Base-by-base conservation (phyloP, 2,113 vertebrate genomes). In the Limnothrissa miodon region DNA sequence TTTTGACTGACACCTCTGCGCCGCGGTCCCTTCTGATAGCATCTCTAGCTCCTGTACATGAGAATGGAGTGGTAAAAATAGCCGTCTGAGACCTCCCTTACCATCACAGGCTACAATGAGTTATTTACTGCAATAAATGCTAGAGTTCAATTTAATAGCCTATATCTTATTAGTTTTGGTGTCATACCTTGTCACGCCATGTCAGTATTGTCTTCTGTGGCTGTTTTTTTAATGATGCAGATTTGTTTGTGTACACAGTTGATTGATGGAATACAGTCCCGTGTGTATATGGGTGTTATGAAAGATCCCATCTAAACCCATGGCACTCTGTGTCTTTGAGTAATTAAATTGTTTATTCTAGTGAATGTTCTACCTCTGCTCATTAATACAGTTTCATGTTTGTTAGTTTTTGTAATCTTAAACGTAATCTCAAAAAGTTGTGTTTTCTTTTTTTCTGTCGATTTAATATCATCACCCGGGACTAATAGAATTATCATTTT, bases 1-100 rank as follows among this genome's bases (percentile, higher is more conserved):
- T 39, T 83, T 81, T 82, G 78, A 87, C 9, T 89, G 82, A 81
- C 81, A 66, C 59, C n/a, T 25, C 29, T 17, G 66, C 11, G 4
- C 25, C 66, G 1, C 33, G 15, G 10, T 36, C 66, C 4, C 42
- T 1, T 15, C 66, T 74, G 66, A 74, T 74, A 39, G 5, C 29
- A 74, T 74, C 66, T 74, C 15, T 36, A 36, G 66, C 13, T 29
- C 66, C 66, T 36, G 13, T 17, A 39, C 29, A 74, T 11, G 33
- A 13, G 29, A 36, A 36, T 39, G 66, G 15, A 13, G 0, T 13
- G 21, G 19, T 56, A 19, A 56, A 56, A 5, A 48, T 48, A 42
- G 42, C 42, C 42, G 2, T 9, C 59, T 9, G n/a, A 25, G 4
- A 2, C 33, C 36, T 39, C 13, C 8, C 29, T 70, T 19, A 36